Conservation (phyloP, 1,140 invertebrate genomes). For the Hormaphis cornu region DNA sequence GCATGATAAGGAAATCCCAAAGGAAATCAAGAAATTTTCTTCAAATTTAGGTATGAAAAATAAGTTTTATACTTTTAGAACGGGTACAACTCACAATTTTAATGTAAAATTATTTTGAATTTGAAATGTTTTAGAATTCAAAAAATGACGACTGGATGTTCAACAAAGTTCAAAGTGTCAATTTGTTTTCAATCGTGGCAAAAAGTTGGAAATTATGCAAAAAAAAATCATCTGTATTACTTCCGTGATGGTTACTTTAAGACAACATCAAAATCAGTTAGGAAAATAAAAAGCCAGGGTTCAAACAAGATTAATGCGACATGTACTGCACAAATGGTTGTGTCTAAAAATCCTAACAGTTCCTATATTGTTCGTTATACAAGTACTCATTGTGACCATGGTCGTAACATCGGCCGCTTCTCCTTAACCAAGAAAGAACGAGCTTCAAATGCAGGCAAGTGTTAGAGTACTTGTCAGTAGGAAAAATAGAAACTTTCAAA, state of each 20-base stretch:
- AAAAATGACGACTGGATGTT: background rate
- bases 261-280: background rate
- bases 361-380: background rate
- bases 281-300: background rate
- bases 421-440: background rate
- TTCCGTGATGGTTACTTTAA: constrained; percentile 3
- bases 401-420: background rate
- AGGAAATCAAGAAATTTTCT: background rate
- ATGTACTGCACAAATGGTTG: background rate
- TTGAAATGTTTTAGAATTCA: constrained; percentile 4
- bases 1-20: background rate
- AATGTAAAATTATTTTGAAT: background rate
- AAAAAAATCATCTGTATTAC: background rate
- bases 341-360: background rate
- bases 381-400: background rate
- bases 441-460: background rate
- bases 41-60: background rate
- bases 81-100: background rate
- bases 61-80: background rate
- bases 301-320: background rate
- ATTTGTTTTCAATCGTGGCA: constrained; percentile 1
- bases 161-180: background rate
- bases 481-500: background rate
- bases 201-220: background rate
- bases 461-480: background rate